Evolutionary conservation across 2,797 vertebrate genomes (phyloP), one percentile per base, ranked within the genome.

Genomic region (Gobio occitaniae): DNA sequence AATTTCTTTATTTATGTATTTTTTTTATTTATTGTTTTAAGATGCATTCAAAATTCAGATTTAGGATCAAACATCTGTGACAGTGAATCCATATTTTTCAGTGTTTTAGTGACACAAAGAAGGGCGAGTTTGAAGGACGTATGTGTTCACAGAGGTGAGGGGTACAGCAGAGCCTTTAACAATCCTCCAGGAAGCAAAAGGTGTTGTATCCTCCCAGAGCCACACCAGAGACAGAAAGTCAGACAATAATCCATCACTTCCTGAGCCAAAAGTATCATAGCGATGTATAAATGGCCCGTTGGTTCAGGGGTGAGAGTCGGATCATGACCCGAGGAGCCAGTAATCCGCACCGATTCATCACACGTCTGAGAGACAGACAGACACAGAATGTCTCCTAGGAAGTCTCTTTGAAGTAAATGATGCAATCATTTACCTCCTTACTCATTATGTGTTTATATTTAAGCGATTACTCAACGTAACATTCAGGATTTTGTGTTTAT

Each of bases 151-250:
- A 65, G 47, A 29, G 32, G 63, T 36, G 76, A 75, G n/a, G 6
- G 19, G 7, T 25, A 61, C 72, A 75, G 66, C 32, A 25, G 25
- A 50, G 16, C 2, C 2, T 77, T 41, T 83, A 72, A 63, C 69
- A 63, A 63, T 69, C 29, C 76, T 36, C 38, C 79, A 86, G 84
- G 84, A 89, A 86, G 80, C 75, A 59, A 89, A 88, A 88, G 69
- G 36, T 89, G 83, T 80, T 56, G 44, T 11, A 19, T 79, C 72
- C 81, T 78, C 77, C 78, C 59, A 80, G 59, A 86, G 85, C 29
- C 76, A 81, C 48, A 63, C 52, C 25, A 56, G 65, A 83, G 75
- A 78, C 63, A 75, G 82, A 44, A 56, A 85, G 77, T 65, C 71
- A 78, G 85, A 59, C 71, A 70, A 50, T 80, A 83, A 87, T 83